These are phyloP conservation scores for Anguilla japonica DNA, from an alignment of 2,113 vertebrate genomes.

Conservation along the genomic window DNA sequence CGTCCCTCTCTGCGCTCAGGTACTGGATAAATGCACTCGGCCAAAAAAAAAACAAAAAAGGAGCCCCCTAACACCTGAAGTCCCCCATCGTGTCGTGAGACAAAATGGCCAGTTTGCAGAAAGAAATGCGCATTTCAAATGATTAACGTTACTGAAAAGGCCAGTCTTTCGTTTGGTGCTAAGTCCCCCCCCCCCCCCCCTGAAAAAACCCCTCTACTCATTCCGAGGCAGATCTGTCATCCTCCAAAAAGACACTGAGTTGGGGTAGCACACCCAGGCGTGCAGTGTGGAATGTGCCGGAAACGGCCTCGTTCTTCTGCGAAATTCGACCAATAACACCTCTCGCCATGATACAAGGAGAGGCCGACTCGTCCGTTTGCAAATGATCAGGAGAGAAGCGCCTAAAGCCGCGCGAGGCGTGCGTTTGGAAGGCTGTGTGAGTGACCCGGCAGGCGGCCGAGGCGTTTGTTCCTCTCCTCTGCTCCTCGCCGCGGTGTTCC, in stretches of 20 bases:
- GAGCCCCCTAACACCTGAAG: too few relatives aligned
- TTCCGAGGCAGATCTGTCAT: too few relatives aligned
- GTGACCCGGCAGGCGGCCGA: too few relatives aligned
- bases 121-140: too few relatives aligned
- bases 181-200: too few relatives aligned
- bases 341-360: constrained; percentile 51
- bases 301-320: constrained; percentile 23
- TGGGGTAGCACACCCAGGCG: not conserved
- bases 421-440: not conserved
- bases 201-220: too few relatives aligned
- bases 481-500: too few relatives aligned
- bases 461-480: constrained; percentile 47
- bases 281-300: not conserved
- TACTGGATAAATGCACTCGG: not conserved
- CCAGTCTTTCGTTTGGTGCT: too few relatives aligned
- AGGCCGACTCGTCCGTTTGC: not conserved
- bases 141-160: too few relatives aligned
- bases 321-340: not conserved
- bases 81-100: too few relatives aligned
- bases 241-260: not conserved
- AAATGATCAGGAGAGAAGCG: not conserved
- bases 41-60: not conserved
- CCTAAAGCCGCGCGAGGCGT: not conserved
- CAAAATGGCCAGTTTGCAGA: too few relatives aligned
- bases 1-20: too few relatives aligned